Conservation (phyloP, 1,140 invertebrate genomes). For the Lepidurus apus region DNA sequence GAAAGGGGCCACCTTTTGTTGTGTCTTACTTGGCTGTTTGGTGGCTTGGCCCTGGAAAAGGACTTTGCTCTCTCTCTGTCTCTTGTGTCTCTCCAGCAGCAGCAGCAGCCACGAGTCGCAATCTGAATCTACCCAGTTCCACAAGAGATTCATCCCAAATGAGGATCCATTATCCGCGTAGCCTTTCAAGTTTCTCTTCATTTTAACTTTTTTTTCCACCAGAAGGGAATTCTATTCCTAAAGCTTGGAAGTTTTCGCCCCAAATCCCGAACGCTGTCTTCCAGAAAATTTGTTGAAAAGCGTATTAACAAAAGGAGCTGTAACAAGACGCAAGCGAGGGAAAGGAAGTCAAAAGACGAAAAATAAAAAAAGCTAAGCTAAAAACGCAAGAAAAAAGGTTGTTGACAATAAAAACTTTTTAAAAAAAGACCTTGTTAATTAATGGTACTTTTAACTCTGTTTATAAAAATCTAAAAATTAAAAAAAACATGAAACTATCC, state of each 20-base stretch:
- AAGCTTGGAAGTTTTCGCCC: not conserved
- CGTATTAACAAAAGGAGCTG: not conserved
- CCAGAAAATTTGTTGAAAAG: not conserved
- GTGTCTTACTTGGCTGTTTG: not conserved
- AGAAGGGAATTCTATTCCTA: not conserved
- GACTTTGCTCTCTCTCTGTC: not conserved
- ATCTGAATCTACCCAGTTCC: conserved; percentile 4
- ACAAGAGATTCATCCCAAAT: conserved; percentile 10
- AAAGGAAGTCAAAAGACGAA: not conserved
- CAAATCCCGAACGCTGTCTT: not conserved
- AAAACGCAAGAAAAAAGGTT: too few species aligned
- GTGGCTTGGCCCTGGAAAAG: not conserved
- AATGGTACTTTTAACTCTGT: too few species aligned
- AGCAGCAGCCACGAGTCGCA: not conserved
- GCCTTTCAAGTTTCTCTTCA: not conserved
- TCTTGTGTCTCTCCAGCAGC: not conserved
- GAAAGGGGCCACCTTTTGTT: conserved; percentile 12
- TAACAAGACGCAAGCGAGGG: not conserved
- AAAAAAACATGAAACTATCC: not conserved
- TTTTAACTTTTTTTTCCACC: not conserved
- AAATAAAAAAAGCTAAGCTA: not conserved
- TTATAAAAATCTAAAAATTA: not conserved
- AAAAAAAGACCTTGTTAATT: too few species aligned
- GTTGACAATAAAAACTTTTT: too few species aligned
- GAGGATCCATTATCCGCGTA: conserved; percentile 1